Evolutionary conservation across 2,888 invertebrate genomes (phyloP), one percentile per base, ranked within the genome.

Genomic region (Troilus luridus): DNA sequence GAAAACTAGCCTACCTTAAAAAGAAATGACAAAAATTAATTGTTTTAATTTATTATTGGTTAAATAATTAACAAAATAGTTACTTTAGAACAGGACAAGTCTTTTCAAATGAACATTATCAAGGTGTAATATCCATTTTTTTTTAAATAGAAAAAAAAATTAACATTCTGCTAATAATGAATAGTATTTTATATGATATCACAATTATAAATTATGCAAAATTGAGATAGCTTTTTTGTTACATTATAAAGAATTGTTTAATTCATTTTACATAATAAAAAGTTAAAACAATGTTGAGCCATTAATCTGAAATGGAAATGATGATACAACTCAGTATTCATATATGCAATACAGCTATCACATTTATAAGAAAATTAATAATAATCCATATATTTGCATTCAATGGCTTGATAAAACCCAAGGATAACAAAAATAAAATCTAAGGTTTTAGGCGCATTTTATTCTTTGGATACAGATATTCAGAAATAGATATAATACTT

Each of bases 351-450:
- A 8, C 24, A 67, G 67, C 67, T 7, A 27, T 72, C 14, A 72
- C 17, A 77, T 77, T 41, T 3, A 27, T 41, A 77, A 41, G 41
- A 77, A 77, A 77, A 27, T 41, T 41, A 41, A 41, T 41, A 41
- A 41, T 41, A 41, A 77, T 77, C 72, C 27, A 9, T 9, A 27
- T 17, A 77, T 77, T 77, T 41, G 72, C 72, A 77, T 27, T 77
- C 41, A 41, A 77, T 41, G 41, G 72, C 12, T 5, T 27, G 5
- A 67, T 24, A 27, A 7, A 77, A 77, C 17, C 17, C 72, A 77
- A 77, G 72, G 72, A 77, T 77, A 77, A 27, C 72, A 77, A 8
- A 77, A 77, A 77, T 8, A 67, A 77, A 77, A 14, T 77, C 72
- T 17, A 27, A 77, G 27, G 8, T 41, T 27, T 77, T 77, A 77